phyloP scores from a whole-genome alignment of 2,113 vertebrate species.

The Ceuthmochares aereus region DNA sequence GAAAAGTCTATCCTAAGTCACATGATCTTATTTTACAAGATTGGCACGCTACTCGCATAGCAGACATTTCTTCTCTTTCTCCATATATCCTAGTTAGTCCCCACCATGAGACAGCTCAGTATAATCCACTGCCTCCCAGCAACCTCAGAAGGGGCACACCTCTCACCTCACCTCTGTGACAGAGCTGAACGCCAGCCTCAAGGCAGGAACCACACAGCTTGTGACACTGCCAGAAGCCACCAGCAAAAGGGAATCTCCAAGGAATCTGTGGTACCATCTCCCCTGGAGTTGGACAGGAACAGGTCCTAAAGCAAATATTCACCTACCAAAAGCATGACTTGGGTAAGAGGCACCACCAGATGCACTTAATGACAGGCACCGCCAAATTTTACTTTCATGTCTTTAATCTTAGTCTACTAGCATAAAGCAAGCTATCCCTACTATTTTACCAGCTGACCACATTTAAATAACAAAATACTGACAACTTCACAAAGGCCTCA shows the following conservation, averaged over 20 bases:
- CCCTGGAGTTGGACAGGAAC: not conserved
- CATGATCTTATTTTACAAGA: not conserved
- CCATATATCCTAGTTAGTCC: not conserved
- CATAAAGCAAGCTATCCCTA: not conserved
- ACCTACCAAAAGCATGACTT: not conserved
- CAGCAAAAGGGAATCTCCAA: not conserved
- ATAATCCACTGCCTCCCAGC: not conserved
- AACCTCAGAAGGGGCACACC: rapidly evolving
- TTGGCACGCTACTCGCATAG: rapidly evolving
- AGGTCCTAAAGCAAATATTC: not conserved
- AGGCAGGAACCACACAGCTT: not conserved
- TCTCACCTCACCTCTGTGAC: rapidly evolving
- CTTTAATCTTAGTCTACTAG: not conserved
- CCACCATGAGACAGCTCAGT: rapidly evolving
- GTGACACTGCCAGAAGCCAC: not conserved
- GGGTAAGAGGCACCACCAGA: not conserved
- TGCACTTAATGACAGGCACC: not conserved
- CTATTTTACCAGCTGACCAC: not conserved
- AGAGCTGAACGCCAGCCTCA: rapidly evolving
- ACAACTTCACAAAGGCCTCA: not conserved
- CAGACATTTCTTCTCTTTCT: not conserved
- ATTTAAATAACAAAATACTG: not conserved
- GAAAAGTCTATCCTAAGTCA: not conserved
- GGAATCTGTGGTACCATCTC: rapidly evolving
- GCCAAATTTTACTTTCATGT: not conserved